Evolutionary conservation across 2,797 vertebrate species (phyloP).

Genomic region (Lagodon rhomboides): DNA sequence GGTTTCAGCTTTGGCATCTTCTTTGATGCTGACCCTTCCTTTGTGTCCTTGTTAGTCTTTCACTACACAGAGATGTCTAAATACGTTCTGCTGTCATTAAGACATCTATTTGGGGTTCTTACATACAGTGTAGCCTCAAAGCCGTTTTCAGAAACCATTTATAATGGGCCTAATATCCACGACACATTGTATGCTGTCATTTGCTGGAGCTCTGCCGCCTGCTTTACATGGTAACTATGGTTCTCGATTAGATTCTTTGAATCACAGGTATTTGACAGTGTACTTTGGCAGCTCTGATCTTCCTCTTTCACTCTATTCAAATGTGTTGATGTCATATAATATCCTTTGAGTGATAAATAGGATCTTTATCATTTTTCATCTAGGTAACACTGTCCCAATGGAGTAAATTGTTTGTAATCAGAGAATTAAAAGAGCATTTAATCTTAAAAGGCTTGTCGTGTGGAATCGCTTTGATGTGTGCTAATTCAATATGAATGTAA

Average conservation of each 20-base stretch:
- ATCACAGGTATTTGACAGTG: conserved; percentile 5
- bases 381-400: conserved; percentile 36
- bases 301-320: conserved; percentile 15
- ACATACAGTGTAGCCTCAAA: neutral
- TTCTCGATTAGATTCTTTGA: conserved; percentile 34
- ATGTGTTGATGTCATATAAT: conserved; percentile 33
- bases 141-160: neutral
- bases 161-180: neutral
- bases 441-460: conserved; percentile 74
- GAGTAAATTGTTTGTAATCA: conserved; percentile 76
- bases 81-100: conserved; percentile 12
- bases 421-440: conserved; percentile 78
- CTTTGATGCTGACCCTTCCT: conserved; percentile 16
- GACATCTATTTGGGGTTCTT: neutral
- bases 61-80: conserved; percentile 51
- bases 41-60: conserved; percentile 60
- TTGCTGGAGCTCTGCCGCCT: neutral
- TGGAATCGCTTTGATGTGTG: conserved; percentile 82
- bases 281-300: neutral
- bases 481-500: conserved; percentile 84
- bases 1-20: conserved; percentile 8
- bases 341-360: conserved; percentile 34
- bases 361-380: conserved; percentile 50
- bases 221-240: conserved; percentile 6
- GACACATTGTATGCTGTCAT: neutral